Conservation (phyloP, 2,113 vertebrate species). For the Nipponia nippon region DNA sequence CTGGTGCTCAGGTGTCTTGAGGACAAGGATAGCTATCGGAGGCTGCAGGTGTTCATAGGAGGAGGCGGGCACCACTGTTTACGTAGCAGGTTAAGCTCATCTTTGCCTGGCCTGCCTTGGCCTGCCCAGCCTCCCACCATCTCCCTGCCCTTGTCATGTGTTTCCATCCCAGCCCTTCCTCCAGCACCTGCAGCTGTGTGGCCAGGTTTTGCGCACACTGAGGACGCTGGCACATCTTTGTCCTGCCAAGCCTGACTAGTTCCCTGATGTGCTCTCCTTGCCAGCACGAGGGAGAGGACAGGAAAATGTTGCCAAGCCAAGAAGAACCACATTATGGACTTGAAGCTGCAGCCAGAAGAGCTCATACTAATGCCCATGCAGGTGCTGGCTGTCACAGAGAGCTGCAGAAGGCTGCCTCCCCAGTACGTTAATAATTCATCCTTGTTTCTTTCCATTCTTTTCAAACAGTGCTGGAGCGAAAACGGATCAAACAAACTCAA, state of each 20-base stretch:
- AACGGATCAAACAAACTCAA: not conserved
- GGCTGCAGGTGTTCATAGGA: not conserved
- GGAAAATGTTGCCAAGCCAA: not conserved
- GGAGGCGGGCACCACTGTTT: not conserved
- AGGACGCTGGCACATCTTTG: not conserved
- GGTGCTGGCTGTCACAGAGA: not conserved
- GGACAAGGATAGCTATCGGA: not conserved
- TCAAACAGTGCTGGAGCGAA: not conserved
- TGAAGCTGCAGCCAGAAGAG: not conserved
- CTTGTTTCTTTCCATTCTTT: not conserved
- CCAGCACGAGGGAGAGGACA: not conserved
- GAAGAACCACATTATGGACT: not conserved
- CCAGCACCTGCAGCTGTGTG: not conserved
- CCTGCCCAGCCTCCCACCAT: not conserved
- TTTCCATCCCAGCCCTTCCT: not conserved
- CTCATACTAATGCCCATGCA: not conserved
- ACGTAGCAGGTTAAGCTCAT: not conserved
- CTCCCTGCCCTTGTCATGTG: not conserved
- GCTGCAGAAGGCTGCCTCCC: not conserved
- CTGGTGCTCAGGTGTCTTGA: not conserved
- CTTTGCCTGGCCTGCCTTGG: not conserved
- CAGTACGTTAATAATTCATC: not conserved
- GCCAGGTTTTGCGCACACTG: not conserved
- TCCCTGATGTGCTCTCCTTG: not conserved
- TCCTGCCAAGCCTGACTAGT: not conserved